Evolutionary conservation across 2,888 invertebrate genomes (phyloP).

Genomic region (Octonoba sinensis): DNA sequence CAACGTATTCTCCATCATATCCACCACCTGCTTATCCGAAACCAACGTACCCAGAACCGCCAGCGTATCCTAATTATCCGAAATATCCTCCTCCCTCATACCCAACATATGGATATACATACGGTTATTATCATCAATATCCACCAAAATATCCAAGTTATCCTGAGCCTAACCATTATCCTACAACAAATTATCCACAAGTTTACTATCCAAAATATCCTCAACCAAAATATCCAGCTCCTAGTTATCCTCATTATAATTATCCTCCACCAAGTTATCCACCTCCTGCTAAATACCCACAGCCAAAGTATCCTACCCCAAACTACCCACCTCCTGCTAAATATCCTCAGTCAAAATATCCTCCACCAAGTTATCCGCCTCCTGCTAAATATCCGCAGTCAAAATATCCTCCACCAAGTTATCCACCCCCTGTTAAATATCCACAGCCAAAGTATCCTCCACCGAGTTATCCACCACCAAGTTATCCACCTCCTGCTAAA

Average conservation of each 20-base stretch:
- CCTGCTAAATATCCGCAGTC: slow-evolving; percentile 28
- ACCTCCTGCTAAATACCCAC: slow-evolving; percentile 23
- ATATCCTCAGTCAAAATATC: slow-evolving; percentile 9
- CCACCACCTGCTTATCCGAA: slow-evolving; percentile 9
- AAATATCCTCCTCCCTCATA: slow-evolving; percentile 30
- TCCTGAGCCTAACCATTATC: slow-evolving; percentile 14
- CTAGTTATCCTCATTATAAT: slow-evolving; percentile 44
- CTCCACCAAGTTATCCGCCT: slow-evolving; percentile 26
- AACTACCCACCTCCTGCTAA: slow-evolving; percentile 25
- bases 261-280: slow-evolving; percentile 34
- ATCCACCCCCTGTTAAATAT: slow-evolving; percentile 1
- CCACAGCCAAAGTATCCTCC: slow-evolving; percentile 48
- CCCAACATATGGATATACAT: background rate
- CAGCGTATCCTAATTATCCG: slow-evolving; percentile 29
- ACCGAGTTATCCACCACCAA: slow-evolving; percentile 23
- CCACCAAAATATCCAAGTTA: slow-evolving; percentile 16
- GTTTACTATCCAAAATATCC: slow-evolving; percentile 21
- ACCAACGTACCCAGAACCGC: slow-evolving; percentile 9
- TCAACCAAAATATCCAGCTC: background rate
- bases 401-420: slow-evolving; percentile 40
- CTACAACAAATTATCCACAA: slow-evolving; percentile 12
- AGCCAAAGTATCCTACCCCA: slow-evolving; percentile 53
- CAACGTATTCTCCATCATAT: slow-evolving; percentile 1
- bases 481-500: slow-evolving; percentile 3
- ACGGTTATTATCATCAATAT: slow-evolving; percentile 11